These are phyloP conservation scores for Scortum barcoo DNA, from an alignment of 2,113 vertebrate genomes.

Conservation along the genomic window DNA sequence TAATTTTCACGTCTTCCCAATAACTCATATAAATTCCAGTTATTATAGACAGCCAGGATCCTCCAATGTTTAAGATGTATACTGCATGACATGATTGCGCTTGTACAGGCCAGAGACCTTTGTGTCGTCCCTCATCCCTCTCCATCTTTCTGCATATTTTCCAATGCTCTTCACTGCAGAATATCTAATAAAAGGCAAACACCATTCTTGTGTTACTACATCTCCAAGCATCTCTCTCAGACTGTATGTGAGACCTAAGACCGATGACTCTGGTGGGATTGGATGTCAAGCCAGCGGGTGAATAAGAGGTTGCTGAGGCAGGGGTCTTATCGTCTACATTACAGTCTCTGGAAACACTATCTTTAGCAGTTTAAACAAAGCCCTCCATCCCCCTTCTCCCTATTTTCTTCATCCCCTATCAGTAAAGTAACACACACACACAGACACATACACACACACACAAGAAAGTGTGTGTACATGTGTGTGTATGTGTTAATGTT, in stretches of 20 bases:
- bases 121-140: neutral
- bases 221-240: neutral
- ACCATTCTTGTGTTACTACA: neutral
- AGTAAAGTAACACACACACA: slow-evolving; percentile 71
- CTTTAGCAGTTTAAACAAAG: slow-evolving; percentile 68
- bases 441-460: slow-evolving; percentile 44
- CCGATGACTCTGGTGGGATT: slow-evolving; percentile 7
- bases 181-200: slow-evolving; percentile 7
- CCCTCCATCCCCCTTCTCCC: slow-evolving; percentile 1
- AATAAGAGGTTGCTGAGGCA: slow-evolving; percentile 29
- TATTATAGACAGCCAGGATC: neutral
- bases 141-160: neutral
- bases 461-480: neutral
- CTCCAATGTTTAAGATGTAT: neutral
- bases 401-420: slow-evolving; percentile 52
- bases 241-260: slow-evolving; percentile 1
- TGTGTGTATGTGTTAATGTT: slow-evolving; percentile 36
- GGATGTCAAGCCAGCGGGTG: slow-evolving; percentile 40
- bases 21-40: neutral
- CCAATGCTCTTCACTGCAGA: neutral
- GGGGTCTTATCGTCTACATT: slow-evolving; percentile 43
- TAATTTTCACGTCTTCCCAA: neutral
- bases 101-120: neutral
- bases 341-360: slow-evolving; percentile 54
- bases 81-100: neutral